Conservation (phyloP, 2,888 invertebrate genomes). For the Tupiocoris notatus region DNA sequence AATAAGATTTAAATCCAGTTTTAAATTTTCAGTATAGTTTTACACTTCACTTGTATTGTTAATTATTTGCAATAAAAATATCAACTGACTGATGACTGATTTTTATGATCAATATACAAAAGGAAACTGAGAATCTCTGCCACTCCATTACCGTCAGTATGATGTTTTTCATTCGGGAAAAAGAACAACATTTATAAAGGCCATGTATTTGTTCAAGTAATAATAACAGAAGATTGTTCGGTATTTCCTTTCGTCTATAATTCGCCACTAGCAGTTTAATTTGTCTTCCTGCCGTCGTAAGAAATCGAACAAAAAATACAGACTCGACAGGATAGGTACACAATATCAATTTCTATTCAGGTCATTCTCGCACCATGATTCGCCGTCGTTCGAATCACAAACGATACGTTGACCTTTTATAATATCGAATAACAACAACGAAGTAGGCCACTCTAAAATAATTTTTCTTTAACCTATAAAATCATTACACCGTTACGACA, state of each 20-base stretch:
- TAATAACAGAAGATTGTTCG: slow-evolving; percentile 34
- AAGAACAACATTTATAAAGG: slow-evolving; percentile 22
- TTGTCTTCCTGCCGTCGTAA: slow-evolving; percentile 4
- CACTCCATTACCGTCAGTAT: no score
- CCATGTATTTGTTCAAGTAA: slow-evolving; percentile 40
- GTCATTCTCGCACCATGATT: not conserved
- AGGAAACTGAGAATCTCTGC: no score
- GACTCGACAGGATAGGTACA: not conserved
- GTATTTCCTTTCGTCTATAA: slow-evolving; percentile 31
- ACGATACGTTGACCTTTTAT: not conserved
- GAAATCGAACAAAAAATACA: not conserved
- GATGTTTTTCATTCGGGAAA: no score
- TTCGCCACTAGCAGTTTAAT: slow-evolving; percentile 29
- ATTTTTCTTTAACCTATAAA: not conserved
- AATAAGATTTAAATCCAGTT: no score
- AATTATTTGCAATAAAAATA: no score
- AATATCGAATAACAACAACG: not conserved
- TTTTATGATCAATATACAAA: no score
- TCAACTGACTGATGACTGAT: no score
- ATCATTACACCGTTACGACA: slow-evolving; percentile 20
- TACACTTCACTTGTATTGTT: no score
- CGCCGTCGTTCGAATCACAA: not conserved
- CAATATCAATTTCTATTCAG: slow-evolving; percentile 8
- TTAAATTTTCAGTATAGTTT: no score
- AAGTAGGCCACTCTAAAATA: slow-evolving; percentile 27